Evolutionary conservation across 2,113 vertebrate genomes (phyloP).

Genomic region (Burhinus oedicnemus): DNA sequence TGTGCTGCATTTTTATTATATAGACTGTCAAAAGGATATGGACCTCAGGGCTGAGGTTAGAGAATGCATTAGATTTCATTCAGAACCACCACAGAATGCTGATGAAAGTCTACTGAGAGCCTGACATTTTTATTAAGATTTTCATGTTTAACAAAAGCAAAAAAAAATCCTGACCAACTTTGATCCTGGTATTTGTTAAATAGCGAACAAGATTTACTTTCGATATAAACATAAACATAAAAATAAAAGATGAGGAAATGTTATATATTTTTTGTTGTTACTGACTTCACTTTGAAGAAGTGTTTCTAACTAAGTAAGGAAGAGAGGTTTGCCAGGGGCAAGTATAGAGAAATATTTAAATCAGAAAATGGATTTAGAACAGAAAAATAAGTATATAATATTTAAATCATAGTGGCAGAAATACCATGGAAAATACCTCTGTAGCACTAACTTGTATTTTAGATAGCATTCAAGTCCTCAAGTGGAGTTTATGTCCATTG

Average conservation of each 20-base stretch:
- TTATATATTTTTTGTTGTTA: neutral
- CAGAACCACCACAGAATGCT: neutral
- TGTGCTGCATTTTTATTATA: conserved; percentile 13
- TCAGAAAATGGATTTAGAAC: neutral
- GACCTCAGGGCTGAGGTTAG: neutral
- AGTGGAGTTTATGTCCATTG: neutral
- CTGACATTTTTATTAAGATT: neutral
- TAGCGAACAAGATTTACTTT: neutral
- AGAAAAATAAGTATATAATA: neutral
- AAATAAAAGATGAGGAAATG: neutral
- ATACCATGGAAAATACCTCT: neutral
- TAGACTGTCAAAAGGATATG: neutral
- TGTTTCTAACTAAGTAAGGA: neutral
- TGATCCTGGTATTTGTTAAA: neutral
- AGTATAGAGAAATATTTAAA: neutral
- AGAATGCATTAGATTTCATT: neutral
- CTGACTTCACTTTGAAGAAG: neutral
- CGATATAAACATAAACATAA: neutral
- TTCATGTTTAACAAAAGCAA: neutral
- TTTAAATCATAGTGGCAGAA: neutral
- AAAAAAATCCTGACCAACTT: neutral
- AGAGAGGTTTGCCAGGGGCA: neutral
- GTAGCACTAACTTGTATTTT: neutral
- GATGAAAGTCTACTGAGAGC: neutral
- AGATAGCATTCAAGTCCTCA: neutral